Conservation (phyloP, 2,888 invertebrate species). For the Ferdinandea cuprea region DNA sequence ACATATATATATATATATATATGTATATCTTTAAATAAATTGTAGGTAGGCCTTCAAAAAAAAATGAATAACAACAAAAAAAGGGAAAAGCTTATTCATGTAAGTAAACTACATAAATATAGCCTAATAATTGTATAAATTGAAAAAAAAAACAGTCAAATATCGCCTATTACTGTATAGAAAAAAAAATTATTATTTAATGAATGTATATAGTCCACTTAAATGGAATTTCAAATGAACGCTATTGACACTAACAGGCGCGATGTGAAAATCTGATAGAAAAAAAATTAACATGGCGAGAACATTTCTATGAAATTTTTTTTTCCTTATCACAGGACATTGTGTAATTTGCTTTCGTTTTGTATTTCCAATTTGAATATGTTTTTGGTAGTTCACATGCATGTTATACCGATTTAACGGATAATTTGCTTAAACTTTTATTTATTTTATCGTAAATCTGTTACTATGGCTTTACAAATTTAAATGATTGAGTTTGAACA, state of each 20-base stretch:
- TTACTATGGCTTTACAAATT: background rate
- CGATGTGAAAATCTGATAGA: slow-evolving; percentile 23
- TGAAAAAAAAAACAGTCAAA: no score
- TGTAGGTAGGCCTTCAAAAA: slow-evolving; percentile 57
- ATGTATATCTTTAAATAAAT: no score
- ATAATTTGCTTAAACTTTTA: background rate
- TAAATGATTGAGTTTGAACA: background rate
- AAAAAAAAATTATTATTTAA: slow-evolving; percentile 31
- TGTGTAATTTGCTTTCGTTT: background rate
- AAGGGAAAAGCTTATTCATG: slow-evolving; percentile 5
- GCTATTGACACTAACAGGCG: slow-evolving; percentile 32
- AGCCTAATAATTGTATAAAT: slow-evolving; percentile 24
- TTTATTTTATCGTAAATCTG: background rate
- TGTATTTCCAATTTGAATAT: background rate
- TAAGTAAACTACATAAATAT: slow-evolving; percentile 33
- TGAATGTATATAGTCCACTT: slow-evolving; percentile 30
- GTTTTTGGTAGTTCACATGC: no score
- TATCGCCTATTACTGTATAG: slow-evolving; percentile 43
- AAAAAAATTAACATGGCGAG: slow-evolving; percentile 14
- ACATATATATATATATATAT: no score
- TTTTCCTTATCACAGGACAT: background rate
- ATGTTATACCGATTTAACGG: no score
- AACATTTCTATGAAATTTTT: slow-evolving; percentile 6
- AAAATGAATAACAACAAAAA: slow-evolving; percentile 10
- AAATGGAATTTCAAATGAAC: slow-evolving; percentile 29